phyloP scores from a whole-genome alignment of 2,888 invertebrate species.

The Eristalinus sepulchralis region DNA sequence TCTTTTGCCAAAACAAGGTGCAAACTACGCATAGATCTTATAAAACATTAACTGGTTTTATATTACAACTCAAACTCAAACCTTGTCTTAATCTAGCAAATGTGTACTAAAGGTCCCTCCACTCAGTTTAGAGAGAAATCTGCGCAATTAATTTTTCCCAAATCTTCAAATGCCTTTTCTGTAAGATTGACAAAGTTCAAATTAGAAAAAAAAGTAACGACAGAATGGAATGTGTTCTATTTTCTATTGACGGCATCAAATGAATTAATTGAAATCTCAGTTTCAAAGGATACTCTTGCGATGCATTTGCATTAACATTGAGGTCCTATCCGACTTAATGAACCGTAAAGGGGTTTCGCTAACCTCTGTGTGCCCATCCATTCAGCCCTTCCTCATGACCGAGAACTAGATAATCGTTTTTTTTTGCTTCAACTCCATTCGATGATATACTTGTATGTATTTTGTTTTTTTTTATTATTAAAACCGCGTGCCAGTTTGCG shows the following conservation, averaged over 20 bases:
- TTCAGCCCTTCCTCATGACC: constrained; percentile 19
- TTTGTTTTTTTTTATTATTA: constrained; percentile 53
- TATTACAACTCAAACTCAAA: too few species aligned
- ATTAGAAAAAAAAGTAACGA: too few species aligned
- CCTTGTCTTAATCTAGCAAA: too few species aligned
- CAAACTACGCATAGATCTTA: too few species aligned
- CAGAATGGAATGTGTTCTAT: too few species aligned
- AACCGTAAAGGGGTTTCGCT: constrained; percentile 49
- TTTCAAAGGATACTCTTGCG: not conserved
- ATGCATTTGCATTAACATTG: not conserved
- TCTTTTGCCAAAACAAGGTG: too few species aligned
- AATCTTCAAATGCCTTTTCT: not conserved
- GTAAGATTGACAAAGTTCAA: not conserved
- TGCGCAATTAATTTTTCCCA: too few species aligned
- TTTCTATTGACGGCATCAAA: not conserved
- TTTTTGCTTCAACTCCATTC: not conserved
- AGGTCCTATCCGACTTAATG: constrained; percentile 16
- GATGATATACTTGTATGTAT: not conserved
- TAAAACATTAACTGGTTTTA: too few species aligned
- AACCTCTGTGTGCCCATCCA: not conserved
- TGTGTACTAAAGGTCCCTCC: too few species aligned
- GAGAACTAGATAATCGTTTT: constrained; percentile 30
- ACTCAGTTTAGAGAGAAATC: too few species aligned
- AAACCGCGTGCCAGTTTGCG: constrained; percentile 69
- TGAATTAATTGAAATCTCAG: constrained; percentile 19